Conservation (phyloP, 2,113 vertebrate species). For the Ivindomyrus marchei region DNA sequence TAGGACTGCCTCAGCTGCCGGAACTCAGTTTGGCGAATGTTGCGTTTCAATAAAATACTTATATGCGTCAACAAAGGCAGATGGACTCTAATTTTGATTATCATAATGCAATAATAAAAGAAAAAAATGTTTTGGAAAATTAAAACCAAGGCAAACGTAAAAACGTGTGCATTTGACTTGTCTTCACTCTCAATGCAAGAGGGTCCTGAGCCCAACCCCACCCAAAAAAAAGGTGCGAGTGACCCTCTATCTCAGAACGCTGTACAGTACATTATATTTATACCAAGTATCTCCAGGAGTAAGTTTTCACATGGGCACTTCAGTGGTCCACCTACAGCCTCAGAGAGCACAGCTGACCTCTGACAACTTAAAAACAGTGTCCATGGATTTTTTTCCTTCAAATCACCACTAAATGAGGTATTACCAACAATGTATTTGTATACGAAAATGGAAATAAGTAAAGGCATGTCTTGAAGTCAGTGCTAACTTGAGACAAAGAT, state of each 20-base stretch:
- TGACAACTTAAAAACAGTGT: slow-evolving; percentile 30
- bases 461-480: not conserved
- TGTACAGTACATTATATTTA: slow-evolving; percentile 62
- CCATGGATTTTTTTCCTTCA: slow-evolving; percentile 15
- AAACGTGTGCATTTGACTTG: not conserved
- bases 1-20: not conserved
- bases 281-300: slow-evolving; percentile 72
- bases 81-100: slow-evolving; percentile 2
- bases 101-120: not conserved
- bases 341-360: slow-evolving; percentile 24
- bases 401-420: slow-evolving; percentile 8
- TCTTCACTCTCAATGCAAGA: not conserved
- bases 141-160: not conserved
- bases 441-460: slow-evolving; percentile 15
- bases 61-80: not conserved
- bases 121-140: not conserved
- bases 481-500: not conserved
- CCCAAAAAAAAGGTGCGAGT: not conserved
- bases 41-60: not conserved
- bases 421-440: not conserved
- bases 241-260: slow-evolving; percentile 35
- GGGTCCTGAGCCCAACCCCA: not conserved
- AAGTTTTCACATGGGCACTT: slow-evolving; percentile 41
- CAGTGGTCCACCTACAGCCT: slow-evolving; percentile 48
- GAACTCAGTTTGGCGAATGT: not conserved